Evolutionary conservation across 2,113 vertebrate species (phyloP).

Genomic region (Chaetops frenatus): DNA sequence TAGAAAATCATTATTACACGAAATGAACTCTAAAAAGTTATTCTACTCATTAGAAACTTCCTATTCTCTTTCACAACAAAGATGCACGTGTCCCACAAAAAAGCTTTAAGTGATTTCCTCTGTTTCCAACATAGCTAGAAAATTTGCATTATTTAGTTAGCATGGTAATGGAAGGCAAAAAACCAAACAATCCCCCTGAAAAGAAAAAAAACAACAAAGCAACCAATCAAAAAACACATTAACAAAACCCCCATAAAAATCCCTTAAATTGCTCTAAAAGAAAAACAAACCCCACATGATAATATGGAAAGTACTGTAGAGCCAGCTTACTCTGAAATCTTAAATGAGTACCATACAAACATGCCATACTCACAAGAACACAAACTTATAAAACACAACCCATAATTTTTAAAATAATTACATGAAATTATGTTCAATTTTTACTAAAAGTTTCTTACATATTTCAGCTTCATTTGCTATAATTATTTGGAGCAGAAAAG

Average conservation of each 20-base stretch:
- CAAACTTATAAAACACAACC: not conserved
- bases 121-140: not conserved
- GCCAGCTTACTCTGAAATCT: not conserved
- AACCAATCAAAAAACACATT: rapidly evolving
- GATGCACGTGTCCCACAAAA: rapidly evolving
- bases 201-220: no score
- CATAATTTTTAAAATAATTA: not conserved
- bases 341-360: not conserved
- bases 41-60: not conserved
- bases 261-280: not conserved
- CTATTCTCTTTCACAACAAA: not conserved
- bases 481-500: not conserved
- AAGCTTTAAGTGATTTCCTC: not conserved
- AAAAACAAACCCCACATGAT: not conserved
- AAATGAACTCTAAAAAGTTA: not conserved
- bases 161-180: not conserved
- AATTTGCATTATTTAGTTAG: not conserved
- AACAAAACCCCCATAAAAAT: not conserved
- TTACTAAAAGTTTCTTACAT: not conserved
- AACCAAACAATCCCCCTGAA: not conserved
- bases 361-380: not conserved
- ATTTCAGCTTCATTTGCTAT: not conserved
- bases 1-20: not conserved
- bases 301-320: not conserved
- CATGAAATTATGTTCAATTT: not conserved